phyloP scores from a whole-genome alignment of 1,140 invertebrate species.

The Drosophila carrolli region DNA sequence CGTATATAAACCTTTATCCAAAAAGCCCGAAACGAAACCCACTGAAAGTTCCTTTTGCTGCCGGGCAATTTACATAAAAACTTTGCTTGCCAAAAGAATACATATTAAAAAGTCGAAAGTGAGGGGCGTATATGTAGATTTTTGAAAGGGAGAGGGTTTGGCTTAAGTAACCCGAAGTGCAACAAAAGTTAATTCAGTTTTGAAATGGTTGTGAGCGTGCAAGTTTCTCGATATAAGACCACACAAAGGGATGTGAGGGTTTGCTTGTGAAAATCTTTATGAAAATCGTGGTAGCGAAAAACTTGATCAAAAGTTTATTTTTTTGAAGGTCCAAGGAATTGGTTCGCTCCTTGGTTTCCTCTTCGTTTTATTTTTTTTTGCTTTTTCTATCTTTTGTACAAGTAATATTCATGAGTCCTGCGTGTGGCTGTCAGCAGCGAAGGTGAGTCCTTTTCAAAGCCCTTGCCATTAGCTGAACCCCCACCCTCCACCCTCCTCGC shows the following conservation, averaged over 20 bases:
- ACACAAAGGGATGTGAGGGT: conserved; percentile 1
- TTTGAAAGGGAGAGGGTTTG: background rate
- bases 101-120: conserved; percentile 13
- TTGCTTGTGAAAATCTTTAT: conserved; percentile 47
- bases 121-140: conserved; percentile 45
- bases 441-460: conserved; percentile 29
- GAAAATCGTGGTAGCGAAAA: conserved; percentile 39
- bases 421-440: conserved; percentile 25
- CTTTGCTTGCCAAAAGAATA: conserved; percentile 14
- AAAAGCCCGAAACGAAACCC: background rate
- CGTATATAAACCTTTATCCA: background rate
- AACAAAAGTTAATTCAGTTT: conserved; percentile 79
- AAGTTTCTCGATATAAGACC: conserved; percentile 40
- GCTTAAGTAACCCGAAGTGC: conserved; percentile 55
- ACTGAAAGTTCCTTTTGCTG: background rate
- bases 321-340: background rate
- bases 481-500: conserved; percentile 45
- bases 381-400: background rate
- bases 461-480: conserved; percentile 16
- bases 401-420: conserved; percentile 15
- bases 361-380: background rate
- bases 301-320: conserved; percentile 56
- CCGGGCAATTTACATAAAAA: conserved; percentile 61
- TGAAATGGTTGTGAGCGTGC: conserved; percentile 67
- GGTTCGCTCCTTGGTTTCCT: background rate